These are phyloP conservation scores for Gopherus flavomarginatus DNA, from an alignment of 2,113 vertebrate species.

Conservation along the genomic window DNA sequence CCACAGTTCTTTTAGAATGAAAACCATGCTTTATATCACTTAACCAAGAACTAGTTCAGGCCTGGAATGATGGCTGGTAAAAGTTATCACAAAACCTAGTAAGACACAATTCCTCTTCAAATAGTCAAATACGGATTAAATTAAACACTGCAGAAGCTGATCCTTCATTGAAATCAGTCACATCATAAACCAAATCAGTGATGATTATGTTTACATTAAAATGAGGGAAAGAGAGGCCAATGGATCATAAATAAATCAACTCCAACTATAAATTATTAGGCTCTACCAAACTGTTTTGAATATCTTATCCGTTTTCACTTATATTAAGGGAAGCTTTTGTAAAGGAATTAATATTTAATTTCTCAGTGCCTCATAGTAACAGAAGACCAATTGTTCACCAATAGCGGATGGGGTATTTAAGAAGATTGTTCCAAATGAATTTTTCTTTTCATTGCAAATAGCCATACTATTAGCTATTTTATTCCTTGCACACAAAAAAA, in stretches of 20 bases:
- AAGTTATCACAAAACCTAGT: neutral
- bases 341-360: neutral
- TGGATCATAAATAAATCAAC: neutral
- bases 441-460: neutral
- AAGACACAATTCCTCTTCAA: neutral
- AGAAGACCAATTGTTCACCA: neutral
- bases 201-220: neutral
- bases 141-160: neutral
- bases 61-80: neutral
- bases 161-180: neutral
- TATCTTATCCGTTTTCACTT: neutral
- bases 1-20: neutral
- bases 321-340: neutral
- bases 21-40: neutral
- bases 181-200: neutral
- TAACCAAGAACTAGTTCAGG: neutral
- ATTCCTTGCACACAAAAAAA: fast-evolving
- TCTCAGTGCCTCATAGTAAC: neutral
- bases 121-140: neutral
- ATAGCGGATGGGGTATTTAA: fast-evolving
- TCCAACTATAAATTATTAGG: neutral
- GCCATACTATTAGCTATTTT: fast-evolving
- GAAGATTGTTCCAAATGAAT: neutral
- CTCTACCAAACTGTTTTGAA: neutral
- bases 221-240: neutral